These are phyloP conservation scores for Patiria miniata DNA, from an alignment of 35 echinoderm and acorn worm species.

Conservation along the genomic window DNA sequence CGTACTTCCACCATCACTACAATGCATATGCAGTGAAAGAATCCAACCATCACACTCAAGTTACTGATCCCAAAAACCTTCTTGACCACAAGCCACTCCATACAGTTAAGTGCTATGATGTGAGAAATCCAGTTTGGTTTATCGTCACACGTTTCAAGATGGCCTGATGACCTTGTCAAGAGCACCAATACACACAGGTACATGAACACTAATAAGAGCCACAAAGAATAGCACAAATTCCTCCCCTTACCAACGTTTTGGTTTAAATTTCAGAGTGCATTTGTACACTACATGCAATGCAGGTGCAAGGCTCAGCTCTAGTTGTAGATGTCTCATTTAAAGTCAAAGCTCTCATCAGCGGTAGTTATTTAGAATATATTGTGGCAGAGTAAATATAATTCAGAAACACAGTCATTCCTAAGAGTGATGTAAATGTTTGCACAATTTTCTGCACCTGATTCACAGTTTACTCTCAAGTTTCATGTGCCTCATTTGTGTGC, in stretches of 20 bases:
- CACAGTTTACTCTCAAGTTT: not conserved
- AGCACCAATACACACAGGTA: no score
- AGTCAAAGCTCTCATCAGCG: no score
- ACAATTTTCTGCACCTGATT: no score
- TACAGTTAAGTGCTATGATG: constrained; percentile 47
- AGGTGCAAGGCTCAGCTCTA: not conserved
- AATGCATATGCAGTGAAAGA: constrained; percentile 54
- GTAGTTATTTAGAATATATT: no score
- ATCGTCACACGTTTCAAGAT: constrained; percentile 43
- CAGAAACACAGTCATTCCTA: no score
- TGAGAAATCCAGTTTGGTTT: constrained; percentile 9
- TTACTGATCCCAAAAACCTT: not conserved
- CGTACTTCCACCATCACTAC: constrained; percentile 44
- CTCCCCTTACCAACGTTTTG: not conserved
- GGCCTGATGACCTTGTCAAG: not conserved
- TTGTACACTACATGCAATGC: not conserved
- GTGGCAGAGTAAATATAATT: no score
- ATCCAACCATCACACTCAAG: not conserved
- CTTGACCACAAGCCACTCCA: constrained; percentile 45
- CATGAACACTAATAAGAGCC: constrained; percentile 14
- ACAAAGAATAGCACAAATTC: not conserved
- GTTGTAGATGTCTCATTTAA: not conserved
- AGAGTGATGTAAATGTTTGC: no score
- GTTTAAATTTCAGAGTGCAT: not conserved
- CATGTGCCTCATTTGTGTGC: not conserved